Evolutionary conservation across 2,797 vertebrate genomes (phyloP).

Genomic region (Chloroceryle amazona): DNA sequence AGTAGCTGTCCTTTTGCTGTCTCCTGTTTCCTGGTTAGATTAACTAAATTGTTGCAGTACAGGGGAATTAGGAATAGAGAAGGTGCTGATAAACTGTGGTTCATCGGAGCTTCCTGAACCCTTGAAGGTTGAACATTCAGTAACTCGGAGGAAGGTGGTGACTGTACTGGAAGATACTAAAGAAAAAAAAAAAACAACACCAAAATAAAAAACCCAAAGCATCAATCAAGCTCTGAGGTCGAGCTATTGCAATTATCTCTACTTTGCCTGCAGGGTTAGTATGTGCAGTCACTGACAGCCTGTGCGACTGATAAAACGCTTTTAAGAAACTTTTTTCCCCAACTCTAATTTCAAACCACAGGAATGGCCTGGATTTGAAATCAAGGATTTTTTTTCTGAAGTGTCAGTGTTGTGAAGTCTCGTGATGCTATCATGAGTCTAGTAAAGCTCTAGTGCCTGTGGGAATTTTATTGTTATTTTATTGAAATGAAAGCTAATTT

Average conservation of each 20-base stretch:
- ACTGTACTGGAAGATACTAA: not conserved
- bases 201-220: not conserved
- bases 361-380: not conserved
- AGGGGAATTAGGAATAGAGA: not conserved
- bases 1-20: not conserved
- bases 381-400: not conserved
- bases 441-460: not conserved
- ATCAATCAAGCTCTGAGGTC: not conserved
- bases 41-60: not conserved
- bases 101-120: not conserved
- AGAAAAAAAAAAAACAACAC: not conserved
- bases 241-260: not conserved
- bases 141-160: not conserved
- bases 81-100: not conserved
- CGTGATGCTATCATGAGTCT: fast-evolving
- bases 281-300: not conserved
- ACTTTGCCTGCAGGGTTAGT: not conserved
- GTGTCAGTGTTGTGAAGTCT: not conserved
- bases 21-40: not conserved
- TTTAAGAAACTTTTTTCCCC: not conserved
- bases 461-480: not conserved
- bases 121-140: not conserved
- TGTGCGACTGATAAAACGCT: not conserved
- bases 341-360: not conserved
- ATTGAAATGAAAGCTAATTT: not conserved